phyloP scores from a whole-genome alignment of 2,113 vertebrate species.

The Lophius piscatorius region DNA sequence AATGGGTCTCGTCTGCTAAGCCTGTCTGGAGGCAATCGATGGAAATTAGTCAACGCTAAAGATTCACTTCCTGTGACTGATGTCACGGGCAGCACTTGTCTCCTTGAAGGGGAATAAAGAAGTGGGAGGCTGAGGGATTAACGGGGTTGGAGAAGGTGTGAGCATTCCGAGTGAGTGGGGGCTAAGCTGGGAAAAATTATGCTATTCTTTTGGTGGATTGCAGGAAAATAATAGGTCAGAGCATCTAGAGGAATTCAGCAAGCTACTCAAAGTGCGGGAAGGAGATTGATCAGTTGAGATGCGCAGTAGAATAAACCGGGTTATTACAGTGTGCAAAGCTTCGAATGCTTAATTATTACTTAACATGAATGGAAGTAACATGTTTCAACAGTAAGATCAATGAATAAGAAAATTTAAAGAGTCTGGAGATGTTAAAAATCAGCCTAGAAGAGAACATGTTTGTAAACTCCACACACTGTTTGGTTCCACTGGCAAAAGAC shows the following conservation, averaged over 20 bases:
- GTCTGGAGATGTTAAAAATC: no score
- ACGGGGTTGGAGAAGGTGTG: constrained; percentile 65
- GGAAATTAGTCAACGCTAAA: constrained; percentile 84
- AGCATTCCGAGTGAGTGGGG: constrained; percentile 37
- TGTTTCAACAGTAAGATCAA: no score
- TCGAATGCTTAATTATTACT: neutral
- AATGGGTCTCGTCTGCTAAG: constrained; percentile 81
- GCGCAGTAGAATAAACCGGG: neutral
- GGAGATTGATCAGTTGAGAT: constrained; percentile 19
- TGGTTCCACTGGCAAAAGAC: no score
- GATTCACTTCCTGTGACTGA: constrained; percentile 82
- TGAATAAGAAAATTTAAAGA: no score
- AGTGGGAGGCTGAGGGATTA: constrained; percentile 70
- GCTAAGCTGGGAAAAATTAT: constrained; percentile 45
- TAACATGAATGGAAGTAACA: no score
- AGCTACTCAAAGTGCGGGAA: constrained; percentile 9
- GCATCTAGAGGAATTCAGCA: constrained; percentile 29
- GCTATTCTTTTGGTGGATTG: constrained; percentile 45
- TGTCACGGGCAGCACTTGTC: constrained; percentile 75
- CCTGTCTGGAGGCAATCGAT: constrained; percentile 84
- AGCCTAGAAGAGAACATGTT: no score
- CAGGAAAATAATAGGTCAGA: constrained; percentile 48
- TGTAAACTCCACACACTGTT: no score
- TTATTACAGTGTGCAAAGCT: neutral
- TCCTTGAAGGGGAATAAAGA: constrained; percentile 77